A percentile compares a stretch with the other conserved stretches of the same genome.
Conservation (phyloP, 92 coral and sea anemone species). For the Phenganax marumi region DNA sequence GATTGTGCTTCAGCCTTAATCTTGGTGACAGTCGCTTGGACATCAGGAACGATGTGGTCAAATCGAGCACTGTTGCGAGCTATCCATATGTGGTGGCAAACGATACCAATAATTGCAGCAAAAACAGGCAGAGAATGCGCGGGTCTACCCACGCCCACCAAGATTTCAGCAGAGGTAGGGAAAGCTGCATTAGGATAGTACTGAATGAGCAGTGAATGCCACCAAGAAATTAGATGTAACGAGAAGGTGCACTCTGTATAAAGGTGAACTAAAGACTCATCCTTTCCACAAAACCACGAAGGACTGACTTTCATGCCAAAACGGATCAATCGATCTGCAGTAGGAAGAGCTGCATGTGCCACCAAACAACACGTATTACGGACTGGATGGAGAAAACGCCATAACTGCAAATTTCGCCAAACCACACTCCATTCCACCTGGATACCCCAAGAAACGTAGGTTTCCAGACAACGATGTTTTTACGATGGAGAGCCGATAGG, state of each 20-base stretch:
- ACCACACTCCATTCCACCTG: not conserved
- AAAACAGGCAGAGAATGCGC: not conserved
- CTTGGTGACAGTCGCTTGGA: not conserved
- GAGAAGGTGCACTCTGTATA: not conserved
- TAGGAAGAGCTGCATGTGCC: not conserved
- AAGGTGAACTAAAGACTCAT: not conserved
- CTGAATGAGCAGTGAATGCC: not conserved
- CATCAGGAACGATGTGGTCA: not conserved
- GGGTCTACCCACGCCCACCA: not conserved
- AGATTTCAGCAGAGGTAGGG: not conserved
- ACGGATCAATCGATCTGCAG: too few species aligned
- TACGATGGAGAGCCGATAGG: not conserved
- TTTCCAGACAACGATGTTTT: conserved; percentile 13
- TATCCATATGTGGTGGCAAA: not conserved
- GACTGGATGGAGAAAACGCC: not conserved
- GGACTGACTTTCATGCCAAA: not conserved
- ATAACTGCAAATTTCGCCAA: not conserved
- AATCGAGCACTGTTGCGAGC: not conserved
- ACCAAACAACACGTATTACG: not conserved
- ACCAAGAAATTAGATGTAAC: not conserved
- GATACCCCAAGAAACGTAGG: not conserved
- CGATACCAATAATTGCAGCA: not conserved
- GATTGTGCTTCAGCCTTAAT: not conserved
- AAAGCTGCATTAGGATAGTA: not conserved
- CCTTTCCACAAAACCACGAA: not conserved